Evolutionary conservation across 2,888 invertebrate genomes (phyloP).

Genomic region (Timema cristinae): DNA sequence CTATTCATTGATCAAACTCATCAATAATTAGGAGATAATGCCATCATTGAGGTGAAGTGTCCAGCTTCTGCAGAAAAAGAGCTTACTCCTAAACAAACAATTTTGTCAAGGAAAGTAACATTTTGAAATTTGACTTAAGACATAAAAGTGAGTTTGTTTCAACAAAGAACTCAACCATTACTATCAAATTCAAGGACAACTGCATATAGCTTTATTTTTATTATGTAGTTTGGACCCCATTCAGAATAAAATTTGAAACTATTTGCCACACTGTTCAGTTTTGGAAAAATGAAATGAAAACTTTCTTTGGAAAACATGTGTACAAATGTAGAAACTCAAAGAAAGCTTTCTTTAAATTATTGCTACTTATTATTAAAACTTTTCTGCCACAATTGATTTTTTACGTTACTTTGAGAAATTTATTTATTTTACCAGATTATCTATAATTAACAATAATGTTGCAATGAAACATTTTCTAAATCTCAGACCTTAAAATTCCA

Average conservation of each 20-base stretch:
- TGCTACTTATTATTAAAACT: too few species aligned
- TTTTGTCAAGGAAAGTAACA: constrained; percentile 17
- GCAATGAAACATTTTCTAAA: too few species aligned
- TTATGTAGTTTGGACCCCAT: constrained; percentile 21
- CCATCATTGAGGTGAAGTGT: constrained; percentile 20
- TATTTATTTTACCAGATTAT: too few species aligned
- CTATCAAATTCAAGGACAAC: constrained; percentile 21
- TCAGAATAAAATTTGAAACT: constrained; percentile 19
- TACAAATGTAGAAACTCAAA: too few species aligned
- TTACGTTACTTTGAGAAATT: too few species aligned
- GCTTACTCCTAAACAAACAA: constrained; percentile 21
- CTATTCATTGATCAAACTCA: constrained; percentile 17
- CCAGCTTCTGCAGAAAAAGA: constrained; percentile 15
- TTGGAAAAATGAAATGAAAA: constrained; percentile 17
- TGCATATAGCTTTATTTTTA: constrained; percentile 15
- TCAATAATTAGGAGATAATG: constrained; percentile 20
- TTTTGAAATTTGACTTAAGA: constrained; percentile 17
- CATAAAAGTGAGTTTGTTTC: neutral
- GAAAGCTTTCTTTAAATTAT: too few species aligned
- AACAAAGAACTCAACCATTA: constrained; percentile 18
- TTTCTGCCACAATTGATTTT: too few species aligned
- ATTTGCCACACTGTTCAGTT: constrained; percentile 18
- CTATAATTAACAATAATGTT: too few species aligned
- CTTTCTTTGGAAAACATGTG: too few species aligned
- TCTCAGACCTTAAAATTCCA: too few species aligned